Evolutionary conservation across 2,888 invertebrate species (phyloP).

Genomic region (Andrena haemorrhoa): DNA sequence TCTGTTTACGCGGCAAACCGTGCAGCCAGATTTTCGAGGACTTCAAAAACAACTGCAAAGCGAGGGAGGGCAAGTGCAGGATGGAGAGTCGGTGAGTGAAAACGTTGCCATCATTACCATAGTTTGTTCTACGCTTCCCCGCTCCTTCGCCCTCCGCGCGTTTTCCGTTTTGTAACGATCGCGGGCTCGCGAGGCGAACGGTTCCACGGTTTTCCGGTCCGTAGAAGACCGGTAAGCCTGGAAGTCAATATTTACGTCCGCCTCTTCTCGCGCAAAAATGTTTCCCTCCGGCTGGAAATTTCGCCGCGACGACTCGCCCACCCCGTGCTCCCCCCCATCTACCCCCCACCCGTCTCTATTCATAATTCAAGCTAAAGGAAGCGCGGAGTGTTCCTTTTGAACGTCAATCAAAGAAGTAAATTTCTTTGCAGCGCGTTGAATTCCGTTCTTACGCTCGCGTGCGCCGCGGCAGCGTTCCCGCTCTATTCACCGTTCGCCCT

Average conservation of each 20-base stretch:
- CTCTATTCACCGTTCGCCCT: slow-evolving; percentile 35
- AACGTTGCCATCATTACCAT: slow-evolving; percentile 52
- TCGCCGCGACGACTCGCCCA: neutral
- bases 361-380: slow-evolving; percentile 59
- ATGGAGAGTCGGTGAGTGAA: slow-evolving; percentile 94
- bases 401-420: slow-evolving; percentile 58
- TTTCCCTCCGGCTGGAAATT: slow-evolving; percentile 8
- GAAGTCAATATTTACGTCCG: slow-evolving; percentile 58
- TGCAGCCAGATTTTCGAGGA: slow-evolving; percentile 94
- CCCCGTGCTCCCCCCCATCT: neutral
- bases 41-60: slow-evolving; percentile 95
- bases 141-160: neutral
- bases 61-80: slow-evolving; percentile 93
- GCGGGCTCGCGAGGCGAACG: neutral
- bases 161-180: neutral
- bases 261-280: slow-evolving; percentile 46
- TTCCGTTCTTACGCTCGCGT: slow-evolving; percentile 23
- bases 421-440: slow-evolving; percentile 47
- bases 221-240: neutral
- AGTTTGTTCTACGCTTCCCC: slow-evolving; percentile 45
- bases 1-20: slow-evolving; percentile 93
- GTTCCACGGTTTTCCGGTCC: neutral
- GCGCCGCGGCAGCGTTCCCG: neutral
- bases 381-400: slow-evolving; percentile 52
- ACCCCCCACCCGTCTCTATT: slow-evolving; percentile 2